Percentiles rank a stretch among this genome's conserved stretches.
Evolutionary conservation across 2,888 invertebrate genomes (phyloP).

Genomic region (Netelia melanura): DNA sequence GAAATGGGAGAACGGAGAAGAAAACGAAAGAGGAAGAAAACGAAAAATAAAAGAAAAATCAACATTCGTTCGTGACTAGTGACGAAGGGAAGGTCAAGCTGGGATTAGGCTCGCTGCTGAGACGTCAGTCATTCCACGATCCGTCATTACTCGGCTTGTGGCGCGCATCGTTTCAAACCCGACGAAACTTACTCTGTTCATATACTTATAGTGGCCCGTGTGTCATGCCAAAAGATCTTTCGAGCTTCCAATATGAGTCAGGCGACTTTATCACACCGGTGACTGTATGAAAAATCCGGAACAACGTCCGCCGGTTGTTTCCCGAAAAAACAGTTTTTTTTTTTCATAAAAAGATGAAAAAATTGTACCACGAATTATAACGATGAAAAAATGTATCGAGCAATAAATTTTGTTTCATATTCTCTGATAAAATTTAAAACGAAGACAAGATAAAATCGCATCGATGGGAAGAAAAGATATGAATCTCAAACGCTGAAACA

Average conservation of each 20-base stretch:
- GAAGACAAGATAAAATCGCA: background rate
- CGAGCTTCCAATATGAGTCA: background rate
- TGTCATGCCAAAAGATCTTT: background rate
- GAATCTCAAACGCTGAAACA: background rate
- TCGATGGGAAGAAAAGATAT: too few species aligned
- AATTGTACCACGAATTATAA: background rate
- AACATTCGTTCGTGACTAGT: constrained; percentile 52
- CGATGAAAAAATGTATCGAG: too few species aligned
- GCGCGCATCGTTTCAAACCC: constrained; percentile 13
- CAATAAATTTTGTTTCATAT: too few species aligned
- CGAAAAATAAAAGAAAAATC: constrained; percentile 23
- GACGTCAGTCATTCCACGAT: constrained; percentile 43
- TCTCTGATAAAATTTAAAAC: background rate
- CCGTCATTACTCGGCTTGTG: constrained; percentile 28
- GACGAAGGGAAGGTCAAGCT: constrained; percentile 46
- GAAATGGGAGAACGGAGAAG: too few species aligned
- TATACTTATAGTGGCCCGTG: background rate
- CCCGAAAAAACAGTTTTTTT: background rate
- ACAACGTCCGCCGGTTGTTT: background rate
- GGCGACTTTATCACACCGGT: background rate
- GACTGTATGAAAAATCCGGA: background rate
- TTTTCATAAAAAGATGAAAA: background rate
- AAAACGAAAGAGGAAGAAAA: background rate
- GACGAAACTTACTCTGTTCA: background rate
- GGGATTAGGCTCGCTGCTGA: constrained; percentile 23